phyloP scores from a whole-genome alignment of 2,888 invertebrate species.

The Mongoloraphidia duomilia region DNA sequence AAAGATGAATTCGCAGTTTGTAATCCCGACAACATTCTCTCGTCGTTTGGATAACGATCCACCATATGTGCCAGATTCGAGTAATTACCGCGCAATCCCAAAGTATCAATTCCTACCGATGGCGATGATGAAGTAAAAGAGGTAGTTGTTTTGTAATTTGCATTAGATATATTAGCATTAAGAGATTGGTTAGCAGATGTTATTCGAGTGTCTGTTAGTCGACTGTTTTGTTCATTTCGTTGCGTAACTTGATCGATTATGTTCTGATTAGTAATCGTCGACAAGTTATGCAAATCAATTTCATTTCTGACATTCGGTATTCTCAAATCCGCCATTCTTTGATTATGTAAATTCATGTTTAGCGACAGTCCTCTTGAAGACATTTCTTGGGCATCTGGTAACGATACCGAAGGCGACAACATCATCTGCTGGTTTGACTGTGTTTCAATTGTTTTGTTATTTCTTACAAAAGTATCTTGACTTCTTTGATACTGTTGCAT shows the following conservation, averaged over 20 bases:
- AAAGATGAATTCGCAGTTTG: conserved; percentile 31
- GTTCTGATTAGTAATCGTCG: no score
- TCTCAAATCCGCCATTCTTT: no score
- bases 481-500: no score
- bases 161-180: conserved; percentile 19
- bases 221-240: not conserved
- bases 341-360: no score
- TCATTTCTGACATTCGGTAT: no score
- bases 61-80: conserved; percentile 45
- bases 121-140: conserved; percentile 26
- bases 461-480: no score
- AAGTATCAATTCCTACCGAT: conserved; percentile 34
- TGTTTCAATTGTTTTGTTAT: no score
- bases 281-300: no score
- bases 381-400: no score
- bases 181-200: not conserved
- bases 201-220: conserved; percentile 2
- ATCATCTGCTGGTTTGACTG: no score
- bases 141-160: conserved; percentile 14
- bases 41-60: conserved; percentile 41
- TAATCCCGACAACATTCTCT: conserved; percentile 37
- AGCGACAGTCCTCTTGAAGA: no score
- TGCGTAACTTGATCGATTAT: not conserved
- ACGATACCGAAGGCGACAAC: no score
- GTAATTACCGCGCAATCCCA: conserved; percentile 33